Base-by-base conservation (phyloP, 2,888 invertebrate genomes). In the Stratiomys singularior region DNA sequence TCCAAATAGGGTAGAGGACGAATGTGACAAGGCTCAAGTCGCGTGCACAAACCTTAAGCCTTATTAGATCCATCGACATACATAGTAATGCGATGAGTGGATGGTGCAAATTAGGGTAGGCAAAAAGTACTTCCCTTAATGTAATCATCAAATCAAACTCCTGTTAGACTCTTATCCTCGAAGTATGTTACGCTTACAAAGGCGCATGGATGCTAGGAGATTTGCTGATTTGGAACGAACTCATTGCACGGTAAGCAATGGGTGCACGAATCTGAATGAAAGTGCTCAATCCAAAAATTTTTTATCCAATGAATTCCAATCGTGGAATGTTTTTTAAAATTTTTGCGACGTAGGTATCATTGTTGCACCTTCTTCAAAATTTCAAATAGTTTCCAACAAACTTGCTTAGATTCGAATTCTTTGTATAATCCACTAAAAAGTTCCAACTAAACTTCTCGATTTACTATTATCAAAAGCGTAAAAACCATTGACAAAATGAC, bases 101-200 rank as follows among this genome's bases (percentile, higher is more conserved):
- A 23, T 21, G 21, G 60, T 60, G 60, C 21, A 60, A 60, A 60
- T 60, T 60, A 60, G 23, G 60, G 60, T 11, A 23, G 23, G 25
- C 23, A 0, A 60, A 21, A 23, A 60, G 11, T 21, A 60, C 25
- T 60, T 25, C 18, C 23, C 13, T 60, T 21, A 4, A 21, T 25
- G 60, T 5, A 60, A 25, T 25, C 25, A 60, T 60, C 60, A 5
- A 60, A 25, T 25, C 23, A 11, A 60, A 23, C 60, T 21, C 60
- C 25, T 23, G 5, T 25, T 13, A 21, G 52, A 15, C 52, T 3
- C 13, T 60, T 23, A 21, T 11, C 60, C 21, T 21, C 7, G 3
- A 13, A 52, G 60, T 5, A 21, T 21, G 60, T 23, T 23, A 60
- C 37, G 9, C 9, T 9, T 9, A 37, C 37, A 37, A 60, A 60